Percentiles rank a stretch among this genome's conserved stretches.
Evolutionary conservation across 2,113 vertebrate genomes (phyloP).

Genomic region (Xenopus laevis): DNA sequence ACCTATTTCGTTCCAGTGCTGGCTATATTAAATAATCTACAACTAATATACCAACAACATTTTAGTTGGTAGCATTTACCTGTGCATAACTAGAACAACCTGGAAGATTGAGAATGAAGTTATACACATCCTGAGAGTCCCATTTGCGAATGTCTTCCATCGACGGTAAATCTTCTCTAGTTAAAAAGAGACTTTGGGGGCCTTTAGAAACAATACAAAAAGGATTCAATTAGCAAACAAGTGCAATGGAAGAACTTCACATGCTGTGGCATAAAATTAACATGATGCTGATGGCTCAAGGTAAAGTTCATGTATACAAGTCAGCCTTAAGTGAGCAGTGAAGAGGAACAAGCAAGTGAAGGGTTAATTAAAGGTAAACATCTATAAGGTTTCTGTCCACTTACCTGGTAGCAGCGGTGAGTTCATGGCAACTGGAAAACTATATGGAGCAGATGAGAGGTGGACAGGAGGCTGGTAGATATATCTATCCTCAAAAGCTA

Average conservation of each 20-base stretch:
- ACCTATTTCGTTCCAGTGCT: no score
- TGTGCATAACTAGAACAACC: slow-evolving; percentile 88
- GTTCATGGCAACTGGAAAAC: slow-evolving; percentile 68
- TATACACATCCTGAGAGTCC: slow-evolving; percentile 84
- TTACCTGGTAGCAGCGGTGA: slow-evolving; percentile 63
- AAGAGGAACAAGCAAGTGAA: no score
- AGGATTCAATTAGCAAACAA: neutral
- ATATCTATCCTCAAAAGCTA: slow-evolving; percentile 75
- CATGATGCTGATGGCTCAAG: no score
- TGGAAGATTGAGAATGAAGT: slow-evolving; percentile 80
- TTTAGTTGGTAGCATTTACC: slow-evolving; percentile 58
- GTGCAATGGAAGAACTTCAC: neutral
- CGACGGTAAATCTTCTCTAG: slow-evolving; percentile 70
- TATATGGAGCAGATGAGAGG: slow-evolving; percentile 68
- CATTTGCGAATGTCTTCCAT: slow-evolving; percentile 85
- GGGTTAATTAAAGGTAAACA: no score
- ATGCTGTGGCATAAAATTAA: no score
- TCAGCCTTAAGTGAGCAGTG: no score
- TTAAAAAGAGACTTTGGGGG: slow-evolving; percentile 68
- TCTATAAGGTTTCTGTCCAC: no score
- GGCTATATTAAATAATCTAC: no score
- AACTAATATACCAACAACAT: no score
- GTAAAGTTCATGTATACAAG: no score
- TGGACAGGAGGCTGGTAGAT: slow-evolving; percentile 65
- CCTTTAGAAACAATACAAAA: slow-evolving; percentile 60